Conservation (phyloP, 2,113 vertebrate species). For the Meles meles region DNA sequence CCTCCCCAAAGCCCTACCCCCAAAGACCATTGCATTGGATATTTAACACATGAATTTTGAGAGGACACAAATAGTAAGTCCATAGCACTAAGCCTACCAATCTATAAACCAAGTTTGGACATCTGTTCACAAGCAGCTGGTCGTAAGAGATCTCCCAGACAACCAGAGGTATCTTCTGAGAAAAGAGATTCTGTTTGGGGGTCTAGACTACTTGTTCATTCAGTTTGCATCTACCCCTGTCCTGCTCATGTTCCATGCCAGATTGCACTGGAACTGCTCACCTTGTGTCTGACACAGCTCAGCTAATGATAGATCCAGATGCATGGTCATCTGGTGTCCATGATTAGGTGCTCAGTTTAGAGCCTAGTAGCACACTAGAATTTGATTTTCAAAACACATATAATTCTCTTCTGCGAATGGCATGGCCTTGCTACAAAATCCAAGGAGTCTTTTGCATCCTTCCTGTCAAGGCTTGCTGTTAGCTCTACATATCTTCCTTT, state of each 20-base stretch:
- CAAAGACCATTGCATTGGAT: not conserved
- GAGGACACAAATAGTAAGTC: not conserved
- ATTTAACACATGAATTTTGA: not conserved
- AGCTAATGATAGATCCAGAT: not conserved
- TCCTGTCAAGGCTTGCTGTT: not conserved
- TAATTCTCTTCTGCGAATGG: not conserved
- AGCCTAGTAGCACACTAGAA: not conserved
- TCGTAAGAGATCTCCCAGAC: not conserved
- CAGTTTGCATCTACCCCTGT: not conserved
- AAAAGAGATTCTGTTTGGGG: not conserved
- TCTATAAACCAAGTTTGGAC: not conserved
- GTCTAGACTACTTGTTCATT: not conserved
- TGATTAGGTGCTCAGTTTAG: not conserved
- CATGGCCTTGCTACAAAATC: not conserved
- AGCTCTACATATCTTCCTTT: not conserved
- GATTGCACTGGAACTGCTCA: not conserved
- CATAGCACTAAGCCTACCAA: not conserved
- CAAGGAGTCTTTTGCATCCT: not conserved
- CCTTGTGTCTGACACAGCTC: not conserved
- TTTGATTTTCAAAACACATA: not conserved
- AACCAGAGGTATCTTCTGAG: not conserved
- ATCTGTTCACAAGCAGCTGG: not conserved
- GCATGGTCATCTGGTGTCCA: not conserved
- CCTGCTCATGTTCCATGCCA: not conserved
- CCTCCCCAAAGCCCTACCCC: not conserved